These are phyloP conservation scores for Tokudaia tokunoshimensis DNA, from an alignment of 2,797 vertebrate genomes.

Conservation along the genomic window DNA sequence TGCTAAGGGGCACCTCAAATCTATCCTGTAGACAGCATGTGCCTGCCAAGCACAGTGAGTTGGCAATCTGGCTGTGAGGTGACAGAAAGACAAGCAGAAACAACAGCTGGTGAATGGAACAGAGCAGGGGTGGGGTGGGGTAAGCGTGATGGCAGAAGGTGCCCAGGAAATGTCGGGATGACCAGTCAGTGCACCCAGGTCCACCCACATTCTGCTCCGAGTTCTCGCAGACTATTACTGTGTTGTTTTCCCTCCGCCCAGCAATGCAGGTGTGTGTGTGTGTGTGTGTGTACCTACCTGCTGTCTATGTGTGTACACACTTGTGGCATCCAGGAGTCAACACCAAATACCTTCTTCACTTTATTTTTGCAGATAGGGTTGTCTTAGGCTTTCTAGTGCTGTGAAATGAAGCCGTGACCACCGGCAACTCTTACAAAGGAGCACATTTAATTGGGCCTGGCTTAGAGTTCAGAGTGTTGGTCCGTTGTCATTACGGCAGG, in stretches of 20 bases:
- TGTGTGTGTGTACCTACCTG: no score
- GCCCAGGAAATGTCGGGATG: background rate
- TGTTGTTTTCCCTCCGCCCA: background rate
- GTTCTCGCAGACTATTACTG: background rate
- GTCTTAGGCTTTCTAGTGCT: background rate
- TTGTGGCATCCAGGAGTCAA: background rate
- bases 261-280: background rate
- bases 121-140: background rate
- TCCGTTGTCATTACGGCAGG: background rate
- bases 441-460: background rate
- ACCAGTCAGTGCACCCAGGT: accelerated
- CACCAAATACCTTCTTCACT: no score
- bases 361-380: background rate
- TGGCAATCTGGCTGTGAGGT: background rate
- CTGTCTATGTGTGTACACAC: background rate
- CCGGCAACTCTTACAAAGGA: background rate
- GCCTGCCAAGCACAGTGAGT: no score
- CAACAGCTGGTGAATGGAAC: background rate
- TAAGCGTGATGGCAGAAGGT: no score
- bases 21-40: accelerated
- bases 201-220: accelerated
- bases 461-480: background rate
- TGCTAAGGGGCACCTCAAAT: background rate
- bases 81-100: background rate
- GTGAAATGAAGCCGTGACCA: background rate